Evolutionary conservation across 2,888 invertebrate genomes (phyloP), one percentile per base, ranked within the genome.

Genomic region (Drosophila mercatorum): DNA sequence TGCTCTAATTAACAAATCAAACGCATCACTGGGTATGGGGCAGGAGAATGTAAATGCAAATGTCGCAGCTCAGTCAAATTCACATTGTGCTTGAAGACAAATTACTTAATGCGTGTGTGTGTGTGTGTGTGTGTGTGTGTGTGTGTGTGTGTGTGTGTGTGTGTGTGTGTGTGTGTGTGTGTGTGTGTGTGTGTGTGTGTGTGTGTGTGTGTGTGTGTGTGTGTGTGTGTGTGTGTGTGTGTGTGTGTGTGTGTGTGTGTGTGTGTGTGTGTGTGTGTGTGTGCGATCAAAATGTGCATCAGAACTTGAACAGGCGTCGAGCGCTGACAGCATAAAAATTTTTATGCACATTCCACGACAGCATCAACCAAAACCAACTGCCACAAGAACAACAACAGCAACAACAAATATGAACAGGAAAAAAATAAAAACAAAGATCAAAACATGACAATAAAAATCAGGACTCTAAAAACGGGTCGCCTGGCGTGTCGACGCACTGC

Each of bases 371-470:
- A 47, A 59, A 26, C 40, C 75, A 47, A 68, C 28, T 49, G 53
- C 38, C 63, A 44, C 44, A 62, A 55, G 52, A 73, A 49, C 60
- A 57, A 43, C 60, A 26, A 40, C 43, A 34, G 41, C 12, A 43
- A 12, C 43, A 56, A 43, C 55, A 53, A 28, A 40, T 41, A 41
- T 31, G 40, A 7, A 53, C 55, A 31, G 40, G 41, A 47, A 44
- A 46, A 61, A 58, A 63, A 51, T 58, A 77, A 83, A 76, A 55
- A 55, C 55, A 85, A 79, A 88, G 81, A 85, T 83, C 87, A 85
- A 85, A 85, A 88, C 88, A 88, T 86, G 86, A 85, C 88, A 88
- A 88, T 87, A 88, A 88, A 88, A 89, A 86, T 88, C 88, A 88
- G 88, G 88, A 88, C 86, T 88, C 75, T 84, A 70, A 88, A 79